phyloP scores from a whole-genome alignment of 2,113 vertebrate genomes.

The Platichthys stellatus region DNA sequence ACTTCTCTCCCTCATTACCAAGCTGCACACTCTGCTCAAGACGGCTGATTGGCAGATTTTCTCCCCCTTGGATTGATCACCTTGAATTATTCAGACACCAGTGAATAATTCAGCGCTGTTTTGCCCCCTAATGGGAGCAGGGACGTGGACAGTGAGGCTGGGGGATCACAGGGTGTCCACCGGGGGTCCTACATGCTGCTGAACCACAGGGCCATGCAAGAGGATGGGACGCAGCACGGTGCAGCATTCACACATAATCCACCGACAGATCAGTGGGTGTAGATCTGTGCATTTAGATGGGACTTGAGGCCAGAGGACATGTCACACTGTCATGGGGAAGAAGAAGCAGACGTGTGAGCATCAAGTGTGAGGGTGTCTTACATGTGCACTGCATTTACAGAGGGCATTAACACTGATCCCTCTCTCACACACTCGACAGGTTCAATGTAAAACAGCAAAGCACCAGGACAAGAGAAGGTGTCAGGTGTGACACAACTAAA shows the following conservation, averaged over 20 bases:
- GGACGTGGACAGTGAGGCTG: conserved; percentile 31
- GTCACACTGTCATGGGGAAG: conserved; percentile 18
- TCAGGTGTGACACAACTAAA: conserved; percentile 19
- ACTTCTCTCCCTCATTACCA: conserved; percentile 23
- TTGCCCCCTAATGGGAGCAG: conserved; percentile 54
- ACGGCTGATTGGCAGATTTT: conserved; percentile 26
- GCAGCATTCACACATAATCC: too few species aligned
- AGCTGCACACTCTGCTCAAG: conserved; percentile 6
- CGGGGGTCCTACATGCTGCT: conserved; percentile 6
- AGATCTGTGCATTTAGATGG: conserved; percentile 18
- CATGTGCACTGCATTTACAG: neutral
- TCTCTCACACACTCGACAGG: neutral
- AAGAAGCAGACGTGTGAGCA: conserved; percentile 17
- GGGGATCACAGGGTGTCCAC: conserved; percentile 21
- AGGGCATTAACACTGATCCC: neutral
- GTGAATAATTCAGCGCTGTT: conserved; percentile 74
- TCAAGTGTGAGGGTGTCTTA: conserved; percentile 41
- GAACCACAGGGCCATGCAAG: conserved; percentile 21
- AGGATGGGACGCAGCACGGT: conserved; percentile 20
- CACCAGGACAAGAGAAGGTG: conserved; percentile 16
- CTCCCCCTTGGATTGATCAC: conserved; percentile 21
- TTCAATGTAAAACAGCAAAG: conserved; percentile 15
- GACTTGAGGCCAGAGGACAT: conserved; percentile 6
- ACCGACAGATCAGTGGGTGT: neutral
- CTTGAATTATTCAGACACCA: conserved; percentile 72